phyloP scores from a whole-genome alignment of 1,140 invertebrate species.

The Zaprionus gabonicus region DNA sequence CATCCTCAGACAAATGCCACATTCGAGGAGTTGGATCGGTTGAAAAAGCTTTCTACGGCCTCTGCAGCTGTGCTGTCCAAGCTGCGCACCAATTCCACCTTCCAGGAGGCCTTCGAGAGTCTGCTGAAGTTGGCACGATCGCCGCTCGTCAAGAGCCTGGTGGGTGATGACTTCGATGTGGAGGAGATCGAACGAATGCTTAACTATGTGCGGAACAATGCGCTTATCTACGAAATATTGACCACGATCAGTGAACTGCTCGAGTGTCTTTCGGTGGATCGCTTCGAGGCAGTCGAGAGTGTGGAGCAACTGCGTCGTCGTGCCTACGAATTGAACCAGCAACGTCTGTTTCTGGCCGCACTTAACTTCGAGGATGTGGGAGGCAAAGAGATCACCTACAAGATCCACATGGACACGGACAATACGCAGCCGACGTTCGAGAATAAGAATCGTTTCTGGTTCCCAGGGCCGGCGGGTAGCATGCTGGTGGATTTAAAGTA shows the following conservation, averaged over 20 bases:
- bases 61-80: conserved; percentile 61
- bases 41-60: conserved; percentile 69
- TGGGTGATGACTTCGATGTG: conserved; percentile 74
- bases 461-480: conserved; percentile 87
- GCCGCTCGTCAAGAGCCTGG: conserved; percentile 71
- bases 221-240: conserved; percentile 68
- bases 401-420: conserved; percentile 89
- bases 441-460: conserved; percentile 88
- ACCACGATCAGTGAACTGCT: conserved; percentile 85
- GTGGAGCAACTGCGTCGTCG: conserved; percentile 85
- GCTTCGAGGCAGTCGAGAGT: conserved; percentile 85
- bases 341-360: conserved; percentile 74
- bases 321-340: conserved; percentile 85
- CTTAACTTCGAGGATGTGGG: conserved; percentile 74
- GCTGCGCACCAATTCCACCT: conserved; percentile 63
- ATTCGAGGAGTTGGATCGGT: conserved; percentile 86
- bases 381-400: conserved; percentile 85
- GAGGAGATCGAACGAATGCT: conserved; percentile 65
- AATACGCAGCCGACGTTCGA: conserved; percentile 87
- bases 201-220: conserved; percentile 65
- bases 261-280: conserved; percentile 87
- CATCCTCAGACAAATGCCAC: conserved; percentile 85
- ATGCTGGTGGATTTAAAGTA: conserved; percentile 88
- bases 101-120: conserved; percentile 70
- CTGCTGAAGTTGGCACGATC: conserved; percentile 77